Evolutionary conservation across 2,797 vertebrate genomes (phyloP), one percentile per base, ranked within the genome.

Genomic region (Cephalopachus bancanus): DNA sequence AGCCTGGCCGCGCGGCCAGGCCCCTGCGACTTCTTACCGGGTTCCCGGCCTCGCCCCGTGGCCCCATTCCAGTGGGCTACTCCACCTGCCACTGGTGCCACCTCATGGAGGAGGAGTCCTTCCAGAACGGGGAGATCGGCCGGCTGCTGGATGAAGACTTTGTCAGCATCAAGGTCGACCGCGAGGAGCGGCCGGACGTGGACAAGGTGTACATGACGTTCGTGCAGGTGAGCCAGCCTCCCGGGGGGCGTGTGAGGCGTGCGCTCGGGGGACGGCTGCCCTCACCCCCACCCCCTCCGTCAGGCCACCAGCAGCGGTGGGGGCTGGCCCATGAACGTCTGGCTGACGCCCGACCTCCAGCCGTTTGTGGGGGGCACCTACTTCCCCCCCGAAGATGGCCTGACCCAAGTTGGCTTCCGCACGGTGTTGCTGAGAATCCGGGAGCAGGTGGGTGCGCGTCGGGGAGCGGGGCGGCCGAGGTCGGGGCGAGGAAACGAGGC

Each of bases 41-140:
- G 37, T 37, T 3, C 37, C 37, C 37, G 37, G 37, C 37, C 37
- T 37, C 1, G 11, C 44, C 7, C 1, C 1, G 2, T 7, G 87
- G 33, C 62, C 60, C 26, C 93, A 11, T 98, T 98, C 57, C 98
- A 99, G 99, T 99, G 97, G 99, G 99, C 15, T 99, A 99, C 96
- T 99, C 99, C 2, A 99, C 99, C 16, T 99, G 99, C 94, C 99
- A 99, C 94, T 99, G 99, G 99, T 99, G 99, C 97, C 99, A 99
- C 1, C 99, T 99, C 85, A 99, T 99, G 99, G 99, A 99, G 97
- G 98, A 99, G 80, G 99, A 99, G 97, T 99, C 99, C 37, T 99
- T 99, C 88, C 99, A 99, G 98, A 99, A 99, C 3, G 98, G 99
- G 95, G 99, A 99, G 97, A 99, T 99, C 0, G 99, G 99, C 64